phyloP scores from a whole-genome alignment of 2,113 vertebrate species.

The Hylia prasina region DNA sequence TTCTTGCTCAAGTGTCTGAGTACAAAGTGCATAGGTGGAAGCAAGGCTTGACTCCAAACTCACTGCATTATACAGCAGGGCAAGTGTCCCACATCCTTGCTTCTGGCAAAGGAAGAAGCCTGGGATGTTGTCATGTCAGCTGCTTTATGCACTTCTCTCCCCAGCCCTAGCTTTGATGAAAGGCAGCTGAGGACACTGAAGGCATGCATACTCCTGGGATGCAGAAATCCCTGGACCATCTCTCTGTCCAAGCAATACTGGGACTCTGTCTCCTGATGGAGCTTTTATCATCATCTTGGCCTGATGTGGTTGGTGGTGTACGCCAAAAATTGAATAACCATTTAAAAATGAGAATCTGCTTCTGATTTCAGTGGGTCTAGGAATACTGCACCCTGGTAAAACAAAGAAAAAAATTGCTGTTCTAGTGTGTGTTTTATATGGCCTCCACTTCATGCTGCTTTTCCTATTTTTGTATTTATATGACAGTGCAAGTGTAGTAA shows the following conservation, averaged over 20 bases:
- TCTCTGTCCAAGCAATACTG: not conserved
- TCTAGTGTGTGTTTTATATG: not conserved
- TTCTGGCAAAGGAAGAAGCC: not conserved
- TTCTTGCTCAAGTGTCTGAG: not conserved
- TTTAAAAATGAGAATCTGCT: not conserved
- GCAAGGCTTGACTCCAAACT: not conserved
- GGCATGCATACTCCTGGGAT: not conserved
- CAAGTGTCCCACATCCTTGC: not conserved
- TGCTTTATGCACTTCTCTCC: not conserved
- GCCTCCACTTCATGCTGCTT: not conserved
- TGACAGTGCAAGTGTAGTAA: not conserved
- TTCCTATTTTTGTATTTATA: not conserved
- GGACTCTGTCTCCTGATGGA: not conserved
- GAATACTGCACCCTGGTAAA: not conserved
- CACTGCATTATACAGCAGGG: not conserved
- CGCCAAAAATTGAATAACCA: not conserved
- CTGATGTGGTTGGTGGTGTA: not conserved
- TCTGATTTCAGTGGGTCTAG: not conserved
- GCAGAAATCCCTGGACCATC: not conserved
- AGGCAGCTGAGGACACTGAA: not conserved
- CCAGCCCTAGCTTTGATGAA: not conserved
- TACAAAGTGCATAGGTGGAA: not conserved
- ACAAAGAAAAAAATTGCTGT: not conserved
- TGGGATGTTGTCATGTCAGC: not conserved
- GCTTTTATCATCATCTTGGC: not conserved